phyloP scores from a whole-genome alignment of 1,140 invertebrate genomes.

The Sminthurinus signatus region DNA sequence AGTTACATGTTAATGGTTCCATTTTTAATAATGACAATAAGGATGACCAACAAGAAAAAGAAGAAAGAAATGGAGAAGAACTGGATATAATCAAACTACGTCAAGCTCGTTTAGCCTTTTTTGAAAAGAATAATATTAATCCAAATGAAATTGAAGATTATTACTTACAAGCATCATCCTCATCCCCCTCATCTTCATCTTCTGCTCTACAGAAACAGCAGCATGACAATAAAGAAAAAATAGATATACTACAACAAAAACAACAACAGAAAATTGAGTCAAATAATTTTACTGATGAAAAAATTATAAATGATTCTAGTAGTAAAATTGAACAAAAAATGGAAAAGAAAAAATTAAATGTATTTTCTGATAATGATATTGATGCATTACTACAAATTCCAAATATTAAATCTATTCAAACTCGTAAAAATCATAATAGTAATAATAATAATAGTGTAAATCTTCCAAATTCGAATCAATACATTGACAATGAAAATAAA shows the following conservation, averaged over 20 bases:
- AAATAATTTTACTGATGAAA: conserved; percentile 21
- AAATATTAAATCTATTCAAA: neutral
- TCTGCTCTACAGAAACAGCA: too few relatives aligned
- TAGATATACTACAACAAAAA: too few relatives aligned
- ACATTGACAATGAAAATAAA: neutral
- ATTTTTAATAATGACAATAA: too few relatives aligned
- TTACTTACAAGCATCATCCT: neutral
- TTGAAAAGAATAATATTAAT: conserved; percentile 7
- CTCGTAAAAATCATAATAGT: neutral
- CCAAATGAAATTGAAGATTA: neutral
- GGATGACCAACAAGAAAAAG: conserved; percentile 12
- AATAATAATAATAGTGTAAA: neutral
- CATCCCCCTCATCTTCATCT: neutral
- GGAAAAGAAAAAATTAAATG: conserved; percentile 11
- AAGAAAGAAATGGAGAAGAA: conserved; percentile 24
- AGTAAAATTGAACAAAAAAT: neutral
- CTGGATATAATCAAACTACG: conserved; percentile 31
- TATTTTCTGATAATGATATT: conserved; percentile 33
- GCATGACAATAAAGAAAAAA: too few relatives aligned
- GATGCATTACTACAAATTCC: conserved; percentile 22
- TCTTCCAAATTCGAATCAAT: neutral
- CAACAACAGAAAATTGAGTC: neutral
- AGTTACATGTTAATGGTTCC: conserved; percentile 11
- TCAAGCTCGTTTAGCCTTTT: conserved; percentile 34
- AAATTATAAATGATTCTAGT: neutral